A percentile compares a stretch with the other conserved stretches of the same genome.
phyloP scores from a whole-genome alignment of 2,797 vertebrate genomes.

The Crax fasciolata region DNA sequence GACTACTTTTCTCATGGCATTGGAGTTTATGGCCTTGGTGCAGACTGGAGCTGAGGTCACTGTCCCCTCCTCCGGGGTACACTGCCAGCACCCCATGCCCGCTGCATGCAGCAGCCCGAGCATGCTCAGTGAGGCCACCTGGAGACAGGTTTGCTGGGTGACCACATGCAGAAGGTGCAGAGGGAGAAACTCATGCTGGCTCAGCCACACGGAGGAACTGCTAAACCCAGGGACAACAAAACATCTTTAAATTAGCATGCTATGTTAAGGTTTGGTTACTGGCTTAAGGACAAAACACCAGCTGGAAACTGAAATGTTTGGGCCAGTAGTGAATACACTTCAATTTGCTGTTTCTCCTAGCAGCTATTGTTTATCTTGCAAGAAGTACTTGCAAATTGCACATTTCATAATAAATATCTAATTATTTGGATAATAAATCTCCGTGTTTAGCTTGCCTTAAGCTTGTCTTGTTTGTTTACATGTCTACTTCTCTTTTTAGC shows the following conservation, averaged over 20 bases:
- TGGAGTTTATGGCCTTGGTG: no score
- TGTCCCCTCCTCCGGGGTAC: not conserved
- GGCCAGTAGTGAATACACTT: not conserved
- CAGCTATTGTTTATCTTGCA: not conserved
- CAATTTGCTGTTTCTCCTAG: not conserved
- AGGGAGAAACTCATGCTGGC: not conserved
- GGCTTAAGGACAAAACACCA: not conserved
- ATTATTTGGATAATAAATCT: slow-evolving; percentile 64
- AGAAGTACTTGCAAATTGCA: not conserved
- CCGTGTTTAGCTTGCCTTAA: slow-evolving; percentile 62
- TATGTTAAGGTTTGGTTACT: not conserved
- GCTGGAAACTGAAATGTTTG: not conserved
- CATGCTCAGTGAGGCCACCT: accelerated
- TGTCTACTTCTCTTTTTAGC: slow-evolving; percentile 50
- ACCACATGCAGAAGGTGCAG: accelerated
- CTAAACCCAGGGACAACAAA: not conserved
- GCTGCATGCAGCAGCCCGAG: accelerated
- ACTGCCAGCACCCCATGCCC: not conserved
- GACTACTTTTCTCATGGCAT: no score
- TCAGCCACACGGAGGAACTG: not conserved
- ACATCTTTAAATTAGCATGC: not conserved
- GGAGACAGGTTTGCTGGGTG: not conserved
- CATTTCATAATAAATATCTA: slow-evolving; percentile 22
- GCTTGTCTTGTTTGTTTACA: slow-evolving; percentile 29
- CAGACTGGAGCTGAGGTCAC: not conserved